Percentiles rank a stretch among this genome's conserved stretches.
These are phyloP conservation scores for Scomberomorus guttatus DNA, from an alignment of 2,797 vertebrate species.

Conservation along the genomic window DNA sequence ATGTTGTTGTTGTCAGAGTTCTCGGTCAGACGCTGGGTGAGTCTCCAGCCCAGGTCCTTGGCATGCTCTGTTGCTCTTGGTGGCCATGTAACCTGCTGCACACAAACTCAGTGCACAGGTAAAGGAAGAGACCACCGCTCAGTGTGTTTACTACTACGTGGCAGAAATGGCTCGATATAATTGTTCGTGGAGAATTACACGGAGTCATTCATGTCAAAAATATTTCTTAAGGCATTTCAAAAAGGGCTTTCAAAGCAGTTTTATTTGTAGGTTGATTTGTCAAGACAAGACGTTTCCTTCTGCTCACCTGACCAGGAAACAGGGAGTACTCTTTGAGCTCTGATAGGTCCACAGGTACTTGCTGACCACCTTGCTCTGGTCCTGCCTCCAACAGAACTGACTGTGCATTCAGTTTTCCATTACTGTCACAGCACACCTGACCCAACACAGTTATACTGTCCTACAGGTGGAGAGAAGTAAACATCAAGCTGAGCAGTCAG, in stretches of 20 bases:
- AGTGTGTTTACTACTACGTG: background rate
- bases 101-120: conserved; percentile 78
- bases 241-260: background rate
- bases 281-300: background rate
- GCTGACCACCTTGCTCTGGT: conserved; percentile 87
- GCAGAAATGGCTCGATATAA: background rate
- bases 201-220: background rate
- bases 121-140: conserved; percentile 79
- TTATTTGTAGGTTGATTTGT: background rate
- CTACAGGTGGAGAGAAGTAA: conserved; percentile 69
- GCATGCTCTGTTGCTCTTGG: conserved; percentile 81
- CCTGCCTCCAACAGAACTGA: conserved; percentile 92
- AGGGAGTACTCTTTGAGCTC: conserved; percentile 93
- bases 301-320: conserved; percentile 95
- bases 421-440: conserved; percentile 93
- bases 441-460: conserved; percentile 89
- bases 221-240: background rate
- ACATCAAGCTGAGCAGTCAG: background rate
- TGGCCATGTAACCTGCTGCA: conserved; percentile 79
- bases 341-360: conserved; percentile 90
- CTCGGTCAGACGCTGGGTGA: conserved; percentile 79
- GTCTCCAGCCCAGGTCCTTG: conserved; percentile 75
- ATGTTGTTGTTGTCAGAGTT: conserved; percentile 74
- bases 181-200: background rate
- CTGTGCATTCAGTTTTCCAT: conserved; percentile 93